Percentiles rank a stretch among this genome's conserved stretches.
Conservation (phyloP, 2,797 vertebrate genomes). For the Enteromius viviparus region DNA sequence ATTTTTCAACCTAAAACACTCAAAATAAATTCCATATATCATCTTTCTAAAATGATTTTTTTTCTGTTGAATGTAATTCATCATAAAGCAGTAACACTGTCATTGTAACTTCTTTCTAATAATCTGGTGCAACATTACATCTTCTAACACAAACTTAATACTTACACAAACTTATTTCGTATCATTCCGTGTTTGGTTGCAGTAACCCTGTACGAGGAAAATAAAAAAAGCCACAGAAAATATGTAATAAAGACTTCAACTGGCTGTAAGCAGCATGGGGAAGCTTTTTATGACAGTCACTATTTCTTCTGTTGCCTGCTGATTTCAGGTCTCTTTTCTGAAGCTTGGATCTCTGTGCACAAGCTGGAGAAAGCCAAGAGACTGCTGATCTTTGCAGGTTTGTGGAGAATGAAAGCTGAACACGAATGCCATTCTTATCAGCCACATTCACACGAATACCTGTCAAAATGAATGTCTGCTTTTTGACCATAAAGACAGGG, state of each 20-base stretch:
- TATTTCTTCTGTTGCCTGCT: slow-evolving; percentile 70
- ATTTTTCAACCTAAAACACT: neutral
- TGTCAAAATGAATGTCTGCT: slow-evolving; percentile 25
- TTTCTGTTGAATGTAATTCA: slow-evolving; percentile 23
- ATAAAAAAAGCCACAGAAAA: slow-evolving; percentile 4
- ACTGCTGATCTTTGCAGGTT: slow-evolving; percentile 48
- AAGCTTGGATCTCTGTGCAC: slow-evolving; percentile 71
- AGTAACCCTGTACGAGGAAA: neutral
- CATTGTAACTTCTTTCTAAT: neutral
- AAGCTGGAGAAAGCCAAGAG: slow-evolving; percentile 32
- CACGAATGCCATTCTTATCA: slow-evolving; percentile 51
- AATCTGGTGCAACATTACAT: neutral
- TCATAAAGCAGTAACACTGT: neutral
- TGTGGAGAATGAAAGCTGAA: slow-evolving; percentile 42
- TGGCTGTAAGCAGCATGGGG: slow-evolving; percentile 18
- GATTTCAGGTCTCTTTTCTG: slow-evolving; percentile 71
- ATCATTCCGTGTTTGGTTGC: neutral
- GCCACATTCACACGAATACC: slow-evolving; percentile 22
- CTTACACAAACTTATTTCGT: neutral
- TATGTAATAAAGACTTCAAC: slow-evolving; percentile 32
- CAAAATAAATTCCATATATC: neutral
- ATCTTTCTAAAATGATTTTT: neutral
- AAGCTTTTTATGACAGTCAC: slow-evolving; percentile 25
- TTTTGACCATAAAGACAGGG: slow-evolving; percentile 10
- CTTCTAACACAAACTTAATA: slow-evolving; percentile 3